These are phyloP conservation scores for Calidris pygmaea DNA, from an alignment of 2,113 vertebrate species.

Conservation along the genomic window DNA sequence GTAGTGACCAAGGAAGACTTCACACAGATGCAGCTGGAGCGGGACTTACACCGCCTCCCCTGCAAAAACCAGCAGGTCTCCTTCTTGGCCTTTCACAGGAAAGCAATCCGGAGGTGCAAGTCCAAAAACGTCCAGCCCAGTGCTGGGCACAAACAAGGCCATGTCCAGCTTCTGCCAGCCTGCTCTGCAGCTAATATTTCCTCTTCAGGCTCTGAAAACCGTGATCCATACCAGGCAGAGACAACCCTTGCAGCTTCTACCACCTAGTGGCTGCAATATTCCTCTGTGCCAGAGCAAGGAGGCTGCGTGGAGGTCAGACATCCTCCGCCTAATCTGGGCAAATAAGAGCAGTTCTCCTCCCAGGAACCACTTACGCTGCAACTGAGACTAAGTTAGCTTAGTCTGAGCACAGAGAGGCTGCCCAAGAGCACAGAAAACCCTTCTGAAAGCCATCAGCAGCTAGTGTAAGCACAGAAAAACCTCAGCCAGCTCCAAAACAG, in stretches of 20 bases:
- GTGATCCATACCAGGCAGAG: not conserved
- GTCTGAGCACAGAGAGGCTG: not conserved
- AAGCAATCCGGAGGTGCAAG: constrained; percentile 4
- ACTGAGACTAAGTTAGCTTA: not conserved
- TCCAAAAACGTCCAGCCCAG: not conserved
- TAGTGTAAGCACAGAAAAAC: not conserved
- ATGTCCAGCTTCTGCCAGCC: not conserved
- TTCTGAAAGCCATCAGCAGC: not conserved
- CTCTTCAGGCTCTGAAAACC: not conserved
- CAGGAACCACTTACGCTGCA: accelerated
- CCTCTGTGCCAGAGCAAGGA: not conserved
- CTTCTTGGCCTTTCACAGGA: not conserved
- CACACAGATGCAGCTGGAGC: not conserved
- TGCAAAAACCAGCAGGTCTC: not conserved
- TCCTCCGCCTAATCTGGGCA: not conserved
- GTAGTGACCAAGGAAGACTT: not conserved
- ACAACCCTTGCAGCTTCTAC: constrained; percentile 41
- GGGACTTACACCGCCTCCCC: not conserved
- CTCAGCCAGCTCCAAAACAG: not conserved
- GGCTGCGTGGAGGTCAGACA: not conserved
- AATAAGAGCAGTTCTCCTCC: not conserved
- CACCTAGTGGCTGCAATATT: constrained; percentile 42
- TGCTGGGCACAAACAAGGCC: not conserved
- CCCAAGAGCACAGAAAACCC: not conserved
- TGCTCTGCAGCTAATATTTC: not conserved